These are phyloP conservation scores for Lamprologus ornatipinnis DNA, from an alignment of 2,113 vertebrate genomes.

Conservation along the genomic window DNA sequence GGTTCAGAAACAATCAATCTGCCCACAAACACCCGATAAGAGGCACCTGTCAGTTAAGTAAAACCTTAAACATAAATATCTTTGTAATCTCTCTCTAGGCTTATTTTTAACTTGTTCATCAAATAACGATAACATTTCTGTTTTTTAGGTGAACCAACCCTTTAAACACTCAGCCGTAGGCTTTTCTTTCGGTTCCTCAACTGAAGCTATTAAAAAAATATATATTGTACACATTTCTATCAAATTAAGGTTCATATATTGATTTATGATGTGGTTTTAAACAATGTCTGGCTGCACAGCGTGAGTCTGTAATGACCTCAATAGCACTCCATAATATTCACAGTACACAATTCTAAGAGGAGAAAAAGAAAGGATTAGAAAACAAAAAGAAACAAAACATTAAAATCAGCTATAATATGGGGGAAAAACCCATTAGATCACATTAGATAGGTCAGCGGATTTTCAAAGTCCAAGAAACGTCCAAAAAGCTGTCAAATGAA, in stretches of 20 bases:
- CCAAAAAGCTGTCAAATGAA: conserved; percentile 17
- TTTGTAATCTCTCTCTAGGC: neutral
- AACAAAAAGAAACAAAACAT: neutral
- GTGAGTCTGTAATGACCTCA: neutral
- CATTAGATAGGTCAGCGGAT: neutral
- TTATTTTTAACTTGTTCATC: neutral
- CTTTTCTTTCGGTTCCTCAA: neutral
- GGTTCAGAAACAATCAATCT: neutral
- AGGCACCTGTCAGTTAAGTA: neutral
- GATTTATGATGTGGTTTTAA: neutral
- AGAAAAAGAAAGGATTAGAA: neutral
- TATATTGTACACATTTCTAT: neutral
- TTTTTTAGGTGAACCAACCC: neutral
- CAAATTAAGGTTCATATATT: neutral
- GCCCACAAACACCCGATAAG: neutral
- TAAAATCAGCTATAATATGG: neutral
- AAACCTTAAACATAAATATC: neutral
- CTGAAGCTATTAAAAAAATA: neutral
- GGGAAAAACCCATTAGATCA: neutral
- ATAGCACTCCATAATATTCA: neutral
- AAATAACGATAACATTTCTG: neutral
- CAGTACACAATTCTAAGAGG: neutral
- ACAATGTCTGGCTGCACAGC: neutral
- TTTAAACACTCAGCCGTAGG: neutral
- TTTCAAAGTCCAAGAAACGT: neutral